These are phyloP conservation scores for Nemopilema nomurai DNA, from an alignment of 30 jellyfish, hydroid and myxozoan genomes.

Conservation along the genomic window DNA sequence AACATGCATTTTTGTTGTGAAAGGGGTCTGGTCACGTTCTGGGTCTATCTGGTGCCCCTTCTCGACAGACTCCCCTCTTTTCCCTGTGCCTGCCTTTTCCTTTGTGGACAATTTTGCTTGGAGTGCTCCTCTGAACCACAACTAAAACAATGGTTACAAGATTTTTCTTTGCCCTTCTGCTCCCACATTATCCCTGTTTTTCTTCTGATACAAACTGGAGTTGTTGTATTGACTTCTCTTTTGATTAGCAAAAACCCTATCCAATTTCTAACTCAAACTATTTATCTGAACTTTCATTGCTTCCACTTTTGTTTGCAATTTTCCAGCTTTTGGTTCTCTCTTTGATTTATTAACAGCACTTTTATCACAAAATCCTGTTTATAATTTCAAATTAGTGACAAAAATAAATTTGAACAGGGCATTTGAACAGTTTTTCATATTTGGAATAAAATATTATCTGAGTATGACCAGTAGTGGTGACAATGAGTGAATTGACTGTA, in stretches of 20 bases:
- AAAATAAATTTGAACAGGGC: too few species aligned
- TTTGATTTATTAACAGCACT: background rate
- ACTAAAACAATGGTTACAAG: constrained; percentile 31
- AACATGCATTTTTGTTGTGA: constrained; percentile 8
- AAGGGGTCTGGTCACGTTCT: constrained; percentile 14
- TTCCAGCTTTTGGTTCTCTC: constrained; percentile 28
- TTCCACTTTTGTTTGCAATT: constrained; percentile 19
- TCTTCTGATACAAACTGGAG: background rate
- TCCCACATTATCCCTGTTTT: background rate
- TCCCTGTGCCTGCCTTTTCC: constrained; percentile 24
- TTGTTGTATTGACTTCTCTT: constrained; percentile 1
- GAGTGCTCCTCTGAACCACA: constrained; percentile 40
- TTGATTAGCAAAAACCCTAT: constrained; percentile 9
- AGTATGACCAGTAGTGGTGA: too few species aligned
- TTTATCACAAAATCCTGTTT: background rate
- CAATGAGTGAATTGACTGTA: too few species aligned
- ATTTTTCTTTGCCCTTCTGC: constrained; percentile 4
- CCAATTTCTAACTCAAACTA: constrained; percentile 1
- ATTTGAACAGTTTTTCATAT: too few species aligned
- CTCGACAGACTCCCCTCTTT: constrained; percentile 29
- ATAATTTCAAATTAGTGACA: too few species aligned
- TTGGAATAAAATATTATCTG: too few species aligned
- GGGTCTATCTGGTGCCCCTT: constrained; percentile 27
- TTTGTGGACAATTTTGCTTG: constrained; percentile 42
- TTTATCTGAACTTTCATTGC: constrained; percentile 18